Evolutionary conservation across 1,140 invertebrate genomes (phyloP), one percentile per base, ranked within the genome.

Genomic region (Triops cancriformis): DNA sequence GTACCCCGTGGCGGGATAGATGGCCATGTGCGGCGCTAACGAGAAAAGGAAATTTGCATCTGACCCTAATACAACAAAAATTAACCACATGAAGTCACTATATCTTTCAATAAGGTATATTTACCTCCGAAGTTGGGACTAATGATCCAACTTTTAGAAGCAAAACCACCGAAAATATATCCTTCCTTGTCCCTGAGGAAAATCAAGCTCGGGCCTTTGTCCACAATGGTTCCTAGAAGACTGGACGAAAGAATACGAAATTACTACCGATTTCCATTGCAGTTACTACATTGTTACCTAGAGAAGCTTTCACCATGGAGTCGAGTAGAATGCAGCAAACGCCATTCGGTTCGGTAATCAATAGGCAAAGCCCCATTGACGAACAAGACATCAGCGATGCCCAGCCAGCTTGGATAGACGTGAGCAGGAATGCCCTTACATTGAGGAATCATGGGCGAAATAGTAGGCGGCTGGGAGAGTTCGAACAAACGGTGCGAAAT

Each of bases 81-180:
- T 79, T 37, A 78, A 23, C 27, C 73, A 73, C 6, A 10, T 31
- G 12, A 73, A 26, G 23, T 2, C 5, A 1, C 26, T 4, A 77
- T 27, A 72, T 23, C 73, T 51, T 73, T 74, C 9, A 3, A 75
- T 1, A 43, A 18, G 2, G 45, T 37, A 72, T 27, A n/a, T 41
- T 42, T 76, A 85, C 88, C 88, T 80, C 86, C 87, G 83, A 91
- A 94, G 80, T 90, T 90, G 10, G 93, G 90, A 51, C 89, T 87
- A 1, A 91, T 80, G 1, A 86, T 82, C 94, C 94, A 96, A 78
- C 89, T 89, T 42, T 89, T 86, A 0, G 92, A 88, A 0, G 93
- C 92, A 87, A 92, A 96, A 43, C 92, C 94, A 12, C 94, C 95
- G 86, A 97, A 97, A 5, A 95, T 89, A 82, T 93, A 88, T n/a